A percentile compares a stretch with the other conserved stretches of the same genome.
Evolutionary conservation across 2,888 invertebrate species (phyloP).

Genomic region (Brachylomia viminalis): DNA sequence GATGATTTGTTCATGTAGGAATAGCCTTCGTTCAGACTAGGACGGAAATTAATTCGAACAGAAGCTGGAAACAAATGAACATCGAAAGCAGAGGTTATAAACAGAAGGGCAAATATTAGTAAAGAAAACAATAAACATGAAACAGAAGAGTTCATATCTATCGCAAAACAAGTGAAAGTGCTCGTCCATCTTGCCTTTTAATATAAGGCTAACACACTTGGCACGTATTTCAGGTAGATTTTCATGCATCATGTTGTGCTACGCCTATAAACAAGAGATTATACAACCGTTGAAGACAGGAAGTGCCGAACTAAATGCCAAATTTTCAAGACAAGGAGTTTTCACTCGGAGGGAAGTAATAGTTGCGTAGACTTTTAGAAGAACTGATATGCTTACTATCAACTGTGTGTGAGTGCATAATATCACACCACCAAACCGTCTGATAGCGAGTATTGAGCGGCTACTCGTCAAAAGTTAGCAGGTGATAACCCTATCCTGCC

Average conservation of each 20-base stretch:
- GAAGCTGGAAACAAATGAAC: background rate
- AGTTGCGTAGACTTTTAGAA: background rate
- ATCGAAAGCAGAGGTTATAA: background rate
- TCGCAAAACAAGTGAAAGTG: constrained; percentile 26
- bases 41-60: background rate
- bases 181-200: constrained; percentile 18
- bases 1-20: constrained; percentile 6
- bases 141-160: background rate
- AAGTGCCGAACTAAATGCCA: constrained; percentile 11
- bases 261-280: constrained; percentile 3
- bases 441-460: constrained; percentile 13
- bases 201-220: constrained; percentile 12
- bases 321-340: background rate
- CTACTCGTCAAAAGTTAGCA: background rate
- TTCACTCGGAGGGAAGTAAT: background rate
- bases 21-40: background rate
- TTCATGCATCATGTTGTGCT: constrained; percentile 15
- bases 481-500: constrained; percentile 55
- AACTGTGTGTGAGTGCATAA: background rate
- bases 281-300: background rate
- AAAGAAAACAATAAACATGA: background rate
- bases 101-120: background rate
- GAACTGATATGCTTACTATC: background rate
- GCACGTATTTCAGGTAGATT: constrained; percentile 21
- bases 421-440: constrained; percentile 12